Percentiles rank a stretch among this genome's conserved stretches.
phyloP scores from a whole-genome alignment of 2,888 invertebrate genomes.

The Drosophila vallismaia region DNA sequence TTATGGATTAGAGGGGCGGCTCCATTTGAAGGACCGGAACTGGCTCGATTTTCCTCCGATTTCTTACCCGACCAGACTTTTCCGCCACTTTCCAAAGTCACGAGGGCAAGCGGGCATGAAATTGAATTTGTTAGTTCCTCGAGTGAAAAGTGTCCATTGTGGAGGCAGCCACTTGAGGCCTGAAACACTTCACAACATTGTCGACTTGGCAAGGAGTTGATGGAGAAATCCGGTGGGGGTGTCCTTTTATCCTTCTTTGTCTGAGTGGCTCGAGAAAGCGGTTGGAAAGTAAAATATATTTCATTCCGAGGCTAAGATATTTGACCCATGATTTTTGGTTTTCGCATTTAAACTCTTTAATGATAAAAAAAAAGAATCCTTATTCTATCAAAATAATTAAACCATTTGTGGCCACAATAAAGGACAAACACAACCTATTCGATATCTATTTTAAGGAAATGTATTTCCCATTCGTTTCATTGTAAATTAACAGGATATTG shows the following conservation, averaged over 20 bases:
- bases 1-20: slow-evolving; percentile 33
- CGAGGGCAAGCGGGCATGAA: slow-evolving; percentile 48
- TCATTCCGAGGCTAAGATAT: not conserved
- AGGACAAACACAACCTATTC: too few species aligned
- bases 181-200: slow-evolving; percentile 5
- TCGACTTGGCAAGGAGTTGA: slow-evolving; percentile 2
- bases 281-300: not conserved
- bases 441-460: too few species aligned
- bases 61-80: not conserved
- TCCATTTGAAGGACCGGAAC: slow-evolving; percentile 7
- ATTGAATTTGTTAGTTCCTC: slow-evolving; percentile 48
- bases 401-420: too few species aligned
- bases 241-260: not conserved
- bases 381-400: too few species aligned
- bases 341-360: too few species aligned
- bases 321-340: not conserved
- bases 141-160: slow-evolving; percentile 13
- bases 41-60: not conserved
- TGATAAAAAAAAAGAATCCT: too few species aligned
- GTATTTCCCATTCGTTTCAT: not conserved
- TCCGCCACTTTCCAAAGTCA: slow-evolving; percentile 17
- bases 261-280: not conserved
- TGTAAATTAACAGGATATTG: not conserved
- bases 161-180: slow-evolving; percentile 4
- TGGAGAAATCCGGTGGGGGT: not conserved